Base-by-base conservation (phyloP, 1,140 invertebrate species). In the Drosophila lacertosa region DNA sequence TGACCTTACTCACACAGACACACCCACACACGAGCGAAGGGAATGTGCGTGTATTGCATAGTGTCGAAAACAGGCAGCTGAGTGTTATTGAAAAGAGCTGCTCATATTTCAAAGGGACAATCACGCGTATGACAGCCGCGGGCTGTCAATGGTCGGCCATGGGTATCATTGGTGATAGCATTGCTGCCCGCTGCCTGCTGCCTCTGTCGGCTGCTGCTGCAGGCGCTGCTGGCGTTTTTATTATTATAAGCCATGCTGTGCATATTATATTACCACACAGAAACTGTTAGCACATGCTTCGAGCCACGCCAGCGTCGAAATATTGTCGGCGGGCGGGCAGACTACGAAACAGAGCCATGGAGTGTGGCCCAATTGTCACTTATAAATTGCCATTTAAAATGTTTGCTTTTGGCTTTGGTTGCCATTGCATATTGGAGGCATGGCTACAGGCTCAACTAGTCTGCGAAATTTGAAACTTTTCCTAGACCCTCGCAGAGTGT, bases 61-160 rank as follows among this genome's bases (percentile, higher is more conserved):
- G 80, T 76, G 80, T 77, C 77, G 75, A 78, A 75, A 75, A 55
- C 66, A 60, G 79, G 29, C 74, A 67, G 48, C 65, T 55, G 65
- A 86, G 76, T 81, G 82, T 84, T 84, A 84, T 84, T 84, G 81
- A 84, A 84, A 84, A 81, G 77, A 81, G 82, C 77, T 88, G 70
- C 81, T 84, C 81, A 81, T 84, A 84, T 84, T 84, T 84, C 81
- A 84, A 84, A 84, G 81, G 81, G 82, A 84, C 81, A 84, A 84
- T 84, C 81, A 84, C 82, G 81, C 77, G 77, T 86, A 77, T 86
- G 81, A 86, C 81, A 86, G 77, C 81, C 81, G 81, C 81, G 82
- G 79, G 81, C 81, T 84, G 81, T 84, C 81, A 81, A 81, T 74
- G 81, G 44, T 79, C 42, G 74, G 13, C 65, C 53, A 66, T 74